A percentile compares a stretch with the other conserved stretches of the same genome.
Conservation (phyloP, 2,888 invertebrate species). For the Tipula helvola region DNA sequence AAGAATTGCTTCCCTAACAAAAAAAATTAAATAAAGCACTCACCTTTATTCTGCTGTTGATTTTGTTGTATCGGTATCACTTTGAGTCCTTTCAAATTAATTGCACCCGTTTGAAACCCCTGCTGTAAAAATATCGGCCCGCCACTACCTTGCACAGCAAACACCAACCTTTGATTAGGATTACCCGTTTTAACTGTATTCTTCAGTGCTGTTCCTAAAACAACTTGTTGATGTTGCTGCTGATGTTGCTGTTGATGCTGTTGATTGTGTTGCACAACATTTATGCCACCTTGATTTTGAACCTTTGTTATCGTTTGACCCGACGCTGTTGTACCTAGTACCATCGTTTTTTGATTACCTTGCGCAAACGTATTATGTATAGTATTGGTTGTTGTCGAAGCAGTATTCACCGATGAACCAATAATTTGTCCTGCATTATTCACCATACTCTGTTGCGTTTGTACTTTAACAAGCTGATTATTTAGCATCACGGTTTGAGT, state of each 20-base stretch:
- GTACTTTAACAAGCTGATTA: constrained; percentile 32
- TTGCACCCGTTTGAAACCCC: constrained; percentile 44
- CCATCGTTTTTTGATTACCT: constrained; percentile 24
- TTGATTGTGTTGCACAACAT: neutral
- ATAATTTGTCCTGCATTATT: constrained; percentile 11
- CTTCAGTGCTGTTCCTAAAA: constrained; percentile 17
- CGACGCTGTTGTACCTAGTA: constrained; percentile 27
- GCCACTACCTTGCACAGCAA: constrained; percentile 43
- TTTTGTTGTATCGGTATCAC: constrained; percentile 41
- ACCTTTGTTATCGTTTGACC: constrained; percentile 27
- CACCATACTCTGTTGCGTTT: constrained; percentile 21
- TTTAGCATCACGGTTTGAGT: constrained; percentile 35
- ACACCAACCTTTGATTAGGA: constrained; percentile 34
- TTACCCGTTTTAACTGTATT: constrained; percentile 23
- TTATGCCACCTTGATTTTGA: constrained; percentile 14
- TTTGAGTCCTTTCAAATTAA: constrained; percentile 49
- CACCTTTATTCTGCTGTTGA: constrained; percentile 16
- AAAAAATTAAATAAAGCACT: neutral
- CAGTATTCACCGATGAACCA: neutral
- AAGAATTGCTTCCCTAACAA: neutral
- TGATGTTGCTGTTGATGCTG: neutral
- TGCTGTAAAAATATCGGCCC: constrained; percentile 47
- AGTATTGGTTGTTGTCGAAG: constrained; percentile 10
- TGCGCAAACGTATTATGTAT: constrained; percentile 13
- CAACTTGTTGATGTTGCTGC: constrained; percentile 13